Evolutionary conservation across 2,888 invertebrate species (phyloP).

Genomic region (Apamea anceps): DNA sequence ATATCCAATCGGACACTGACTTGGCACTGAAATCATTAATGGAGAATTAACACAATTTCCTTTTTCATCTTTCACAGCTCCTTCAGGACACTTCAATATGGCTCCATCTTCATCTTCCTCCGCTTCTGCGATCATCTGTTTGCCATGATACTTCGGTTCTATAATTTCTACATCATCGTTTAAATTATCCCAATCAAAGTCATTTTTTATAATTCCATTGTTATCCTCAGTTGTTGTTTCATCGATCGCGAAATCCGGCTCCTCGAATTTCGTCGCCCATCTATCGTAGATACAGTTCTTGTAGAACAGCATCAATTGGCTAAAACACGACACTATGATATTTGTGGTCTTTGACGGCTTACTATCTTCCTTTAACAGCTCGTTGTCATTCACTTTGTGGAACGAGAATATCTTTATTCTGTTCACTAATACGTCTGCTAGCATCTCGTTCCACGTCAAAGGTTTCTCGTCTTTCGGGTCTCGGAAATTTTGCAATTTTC

Average conservation of each 20-base stretch:
- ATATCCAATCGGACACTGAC: slow-evolving; percentile 83
- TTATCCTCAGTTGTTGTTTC: slow-evolving; percentile 53
- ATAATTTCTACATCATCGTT: slow-evolving; percentile 83
- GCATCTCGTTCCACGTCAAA: slow-evolving; percentile 83
- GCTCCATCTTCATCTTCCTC: slow-evolving; percentile 50
- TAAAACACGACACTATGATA: slow-evolving; percentile 73
- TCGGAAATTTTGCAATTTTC: slow-evolving; percentile 82
- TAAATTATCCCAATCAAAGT: slow-evolving; percentile 67
- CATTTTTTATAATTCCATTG: slow-evolving; percentile 42
- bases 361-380: slow-evolving; percentile 60
- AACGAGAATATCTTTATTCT: slow-evolving; percentile 80
- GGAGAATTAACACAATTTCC: slow-evolving; percentile 77
- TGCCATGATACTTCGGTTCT: slow-evolving; percentile 80
- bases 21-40: slow-evolving; percentile 80
- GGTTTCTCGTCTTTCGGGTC: slow-evolving; percentile 73
- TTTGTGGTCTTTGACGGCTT: slow-evolving; percentile 47
- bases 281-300: slow-evolving; percentile 80
- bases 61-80: slow-evolving; percentile 70
- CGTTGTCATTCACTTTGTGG: slow-evolving; percentile 66
- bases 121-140: slow-evolving; percentile 53
- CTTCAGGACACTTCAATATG: slow-evolving; percentile 73
- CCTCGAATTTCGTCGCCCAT: slow-evolving; percentile 53
- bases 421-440: slow-evolving; percentile 83
- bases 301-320: slow-evolving; percentile 76
- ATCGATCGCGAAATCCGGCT: slow-evolving; percentile 38